phyloP scores from a whole-genome alignment of 2,888 invertebrate species.

The Tetramorium bicarinatum region DNA sequence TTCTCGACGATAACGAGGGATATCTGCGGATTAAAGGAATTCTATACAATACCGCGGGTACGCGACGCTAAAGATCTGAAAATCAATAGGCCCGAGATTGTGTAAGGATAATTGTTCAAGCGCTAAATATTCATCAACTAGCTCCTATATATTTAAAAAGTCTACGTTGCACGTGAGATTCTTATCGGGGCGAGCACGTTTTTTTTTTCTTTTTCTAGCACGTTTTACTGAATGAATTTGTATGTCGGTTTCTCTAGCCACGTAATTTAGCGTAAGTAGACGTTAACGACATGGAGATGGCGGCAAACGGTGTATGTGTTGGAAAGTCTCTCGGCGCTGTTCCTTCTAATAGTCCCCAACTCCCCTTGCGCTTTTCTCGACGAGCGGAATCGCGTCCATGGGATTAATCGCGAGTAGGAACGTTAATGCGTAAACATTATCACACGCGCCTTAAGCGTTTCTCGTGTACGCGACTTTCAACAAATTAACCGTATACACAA shows the following conservation, averaged over 20 bases:
- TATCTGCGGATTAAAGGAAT: not conserved
- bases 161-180: not conserved
- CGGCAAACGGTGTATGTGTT: not conserved
- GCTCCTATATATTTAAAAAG: not conserved
- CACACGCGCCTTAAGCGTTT: slow-evolving; percentile 4
- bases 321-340: slow-evolving; percentile 36
- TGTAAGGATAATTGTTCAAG: not conserved
- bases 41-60: not conserved
- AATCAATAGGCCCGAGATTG: not conserved
- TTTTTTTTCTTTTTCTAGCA: not conserved
- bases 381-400: slow-evolving; percentile 12
- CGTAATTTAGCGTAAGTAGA: slow-evolving; percentile 44
- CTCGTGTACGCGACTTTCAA: not conserved
- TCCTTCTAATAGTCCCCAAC: slow-evolving; percentile 19
- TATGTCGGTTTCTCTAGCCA: slow-evolving; percentile 35
- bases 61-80: not conserved
- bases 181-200: not conserved
- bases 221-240: slow-evolving; percentile 27
- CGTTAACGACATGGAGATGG: slow-evolving; percentile 33
- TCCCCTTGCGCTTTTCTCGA: slow-evolving; percentile 19
- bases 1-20: not conserved
- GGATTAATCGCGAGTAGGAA: slow-evolving; percentile 31
- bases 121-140: slow-evolving; percentile 6
- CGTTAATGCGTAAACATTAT: slow-evolving; percentile 35
- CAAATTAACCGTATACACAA: slow-evolving; percentile 12